phyloP scores from a whole-genome alignment of 2,888 invertebrate species.

The Phania funesta region DNA sequence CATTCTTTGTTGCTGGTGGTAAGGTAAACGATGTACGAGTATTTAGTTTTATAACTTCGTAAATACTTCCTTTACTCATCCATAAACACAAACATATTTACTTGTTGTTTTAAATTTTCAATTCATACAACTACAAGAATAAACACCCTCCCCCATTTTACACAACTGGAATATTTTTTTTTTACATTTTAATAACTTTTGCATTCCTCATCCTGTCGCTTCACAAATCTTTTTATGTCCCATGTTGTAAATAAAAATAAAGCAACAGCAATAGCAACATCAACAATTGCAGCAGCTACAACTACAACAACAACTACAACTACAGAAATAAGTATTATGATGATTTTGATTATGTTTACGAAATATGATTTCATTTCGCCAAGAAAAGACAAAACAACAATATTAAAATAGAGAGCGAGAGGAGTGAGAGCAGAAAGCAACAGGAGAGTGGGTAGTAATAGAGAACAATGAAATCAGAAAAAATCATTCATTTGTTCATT shows the following conservation, averaged over 20 bases:
- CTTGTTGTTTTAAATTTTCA: conserved; percentile 2
- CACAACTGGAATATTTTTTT: conserved; percentile 33
- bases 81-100: not conserved
- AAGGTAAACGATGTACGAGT: conserved; percentile 11
- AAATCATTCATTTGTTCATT: conserved; percentile 69
- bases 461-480: conserved; percentile 68
- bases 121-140: conserved; percentile 6
- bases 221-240: conserved; percentile 59
- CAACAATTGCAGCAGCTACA: conserved; percentile 28
- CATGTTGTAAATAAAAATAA: conserved; percentile 67
- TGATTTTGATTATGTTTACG: conserved; percentile 66
- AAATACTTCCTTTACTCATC: not conserved
- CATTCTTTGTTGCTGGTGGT: not conserved
- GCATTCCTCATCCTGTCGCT: conserved; percentile 35
- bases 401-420: conserved; percentile 40
- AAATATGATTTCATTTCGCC: conserved; percentile 71
- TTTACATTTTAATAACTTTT: conserved; percentile 60
- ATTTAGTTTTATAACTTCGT: conserved; percentile 1
- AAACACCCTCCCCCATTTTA: conserved; percentile 59
- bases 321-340: conserved; percentile 38
- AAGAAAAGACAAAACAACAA: conserved; percentile 70
- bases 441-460: conserved; percentile 16
- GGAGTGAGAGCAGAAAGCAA: conserved; percentile 5
- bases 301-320: conserved; percentile 25
- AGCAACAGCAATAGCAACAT: conserved; percentile 6